phyloP scores from a whole-genome alignment of 2,113 vertebrate species.

The Oncorhynchus mykiss region DNA sequence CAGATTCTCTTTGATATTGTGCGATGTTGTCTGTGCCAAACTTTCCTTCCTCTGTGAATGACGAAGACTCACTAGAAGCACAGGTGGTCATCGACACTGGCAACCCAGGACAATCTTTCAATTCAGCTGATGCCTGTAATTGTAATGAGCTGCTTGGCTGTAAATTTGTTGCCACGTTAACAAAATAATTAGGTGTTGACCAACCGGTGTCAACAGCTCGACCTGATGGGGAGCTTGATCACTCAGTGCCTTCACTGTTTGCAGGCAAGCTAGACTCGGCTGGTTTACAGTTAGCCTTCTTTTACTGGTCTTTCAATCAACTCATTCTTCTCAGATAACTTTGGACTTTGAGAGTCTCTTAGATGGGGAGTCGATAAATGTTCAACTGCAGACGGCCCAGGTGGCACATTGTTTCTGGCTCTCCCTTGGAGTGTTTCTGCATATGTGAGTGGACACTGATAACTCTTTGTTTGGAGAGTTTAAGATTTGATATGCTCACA shows the following conservation, averaged over 20 bases:
- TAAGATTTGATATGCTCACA: not conserved
- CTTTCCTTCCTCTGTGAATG: slow-evolving; percentile 44
- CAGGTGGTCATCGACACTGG: slow-evolving; percentile 10
- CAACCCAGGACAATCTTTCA: slow-evolving; percentile 14
- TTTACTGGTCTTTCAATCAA: not conserved
- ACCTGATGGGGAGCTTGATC: not conserved
- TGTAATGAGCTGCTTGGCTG: slow-evolving; percentile 11
- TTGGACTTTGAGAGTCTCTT: slow-evolving; percentile 11
- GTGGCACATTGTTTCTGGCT: slow-evolving; percentile 16
- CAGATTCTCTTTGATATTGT: slow-evolving; percentile 40
- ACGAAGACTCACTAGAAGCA: slow-evolving; percentile 30
- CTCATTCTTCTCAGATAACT: slow-evolving; percentile 4
- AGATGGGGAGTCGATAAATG: not conserved
- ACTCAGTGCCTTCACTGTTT: slow-evolving; percentile 1
- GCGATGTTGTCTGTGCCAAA: slow-evolving; percentile 31
- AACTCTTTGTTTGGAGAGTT: not conserved
- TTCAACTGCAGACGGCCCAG: slow-evolving; percentile 8
- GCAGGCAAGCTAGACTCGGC: not conserved
- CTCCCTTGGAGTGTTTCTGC: slow-evolving; percentile 11
- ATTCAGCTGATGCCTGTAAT: slow-evolving; percentile 9
- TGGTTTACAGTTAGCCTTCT: slow-evolving; percentile 17
- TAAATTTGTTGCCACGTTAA: slow-evolving; percentile 25
- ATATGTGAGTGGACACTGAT: not conserved
- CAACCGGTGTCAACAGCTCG: slow-evolving; percentile 8
- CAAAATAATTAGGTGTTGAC: not conserved